Evolutionary conservation across 2,113 vertebrate genomes (phyloP).

Genomic region (Hippocampus abdominalis): DNA sequence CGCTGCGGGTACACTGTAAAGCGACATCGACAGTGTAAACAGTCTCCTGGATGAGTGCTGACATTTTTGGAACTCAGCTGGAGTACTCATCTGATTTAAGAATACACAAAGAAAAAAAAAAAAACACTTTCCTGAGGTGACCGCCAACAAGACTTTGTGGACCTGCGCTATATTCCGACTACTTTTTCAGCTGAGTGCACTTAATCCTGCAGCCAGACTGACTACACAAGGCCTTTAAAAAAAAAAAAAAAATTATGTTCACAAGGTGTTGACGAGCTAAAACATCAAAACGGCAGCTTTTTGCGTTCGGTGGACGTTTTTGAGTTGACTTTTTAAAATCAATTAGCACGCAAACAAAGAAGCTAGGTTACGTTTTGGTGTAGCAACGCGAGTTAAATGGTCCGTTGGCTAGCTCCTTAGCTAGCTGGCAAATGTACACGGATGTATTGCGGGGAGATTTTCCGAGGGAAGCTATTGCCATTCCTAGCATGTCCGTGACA

Average conservation of each 20-base stretch:
- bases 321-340: no score
- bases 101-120: background rate
- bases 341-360: no score
- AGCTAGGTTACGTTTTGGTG: background rate
- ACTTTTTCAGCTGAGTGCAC: constrained; percentile 53
- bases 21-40: background rate
- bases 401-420: background rate
- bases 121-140: background rate
- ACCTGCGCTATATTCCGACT: background rate
- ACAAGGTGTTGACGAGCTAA: background rate
- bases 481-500: constrained; percentile 50
- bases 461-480: constrained; percentile 50
- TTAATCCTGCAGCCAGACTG: constrained; percentile 61
- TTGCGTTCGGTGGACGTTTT: background rate
- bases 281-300: background rate
- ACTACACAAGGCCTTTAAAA: constrained; percentile 49
- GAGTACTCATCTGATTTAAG: background rate
- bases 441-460: constrained; percentile 46
- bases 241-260: no score
- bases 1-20: background rate
- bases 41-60: background rate
- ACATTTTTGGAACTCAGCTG: background rate
- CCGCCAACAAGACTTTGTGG: background rate
- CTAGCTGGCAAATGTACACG: constrained; percentile 48
- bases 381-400: background rate